These are phyloP conservation scores for Andinoacara biseriatus DNA, from an alignment of 2,113 vertebrate species.

Conservation along the genomic window DNA sequence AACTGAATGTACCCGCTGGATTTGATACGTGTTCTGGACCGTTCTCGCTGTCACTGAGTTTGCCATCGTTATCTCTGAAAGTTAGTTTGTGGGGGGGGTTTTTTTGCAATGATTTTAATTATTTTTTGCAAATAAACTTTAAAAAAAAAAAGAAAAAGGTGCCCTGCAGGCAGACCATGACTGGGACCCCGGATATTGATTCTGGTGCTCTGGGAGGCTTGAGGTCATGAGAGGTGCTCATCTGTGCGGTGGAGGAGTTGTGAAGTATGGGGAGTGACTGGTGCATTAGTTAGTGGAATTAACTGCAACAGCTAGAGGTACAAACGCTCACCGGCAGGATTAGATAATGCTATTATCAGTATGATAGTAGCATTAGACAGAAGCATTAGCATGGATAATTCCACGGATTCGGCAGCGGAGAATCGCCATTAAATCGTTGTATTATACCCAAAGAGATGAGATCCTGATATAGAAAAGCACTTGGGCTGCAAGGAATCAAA, in stretches of 20 bases:
- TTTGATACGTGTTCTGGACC: not conserved
- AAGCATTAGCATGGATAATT: conserved; percentile 82
- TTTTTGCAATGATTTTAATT: not conserved
- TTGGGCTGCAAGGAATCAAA: conserved; percentile 53
- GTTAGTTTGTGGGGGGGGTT: not conserved
- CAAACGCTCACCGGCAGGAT: conserved; percentile 74
- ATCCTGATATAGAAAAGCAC: conserved; percentile 69
- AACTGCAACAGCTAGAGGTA: conserved; percentile 75
- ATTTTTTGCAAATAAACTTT: conserved; percentile 9
- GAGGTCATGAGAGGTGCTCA: conserved; percentile 62
- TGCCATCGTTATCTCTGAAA: not conserved
- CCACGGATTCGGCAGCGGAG: conserved; percentile 70
- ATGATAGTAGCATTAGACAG: conserved; percentile 80
- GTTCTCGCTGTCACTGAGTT: not conserved
- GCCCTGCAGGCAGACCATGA: conserved; percentile 10
- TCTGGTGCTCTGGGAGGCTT: conserved; percentile 8
- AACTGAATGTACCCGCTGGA: conserved; percentile 40
- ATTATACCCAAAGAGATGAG: conserved; percentile 77
- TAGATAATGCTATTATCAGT: conserved; percentile 82
- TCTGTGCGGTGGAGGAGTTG: conserved; percentile 57
- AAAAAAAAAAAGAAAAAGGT: not conserved
- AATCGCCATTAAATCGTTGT: conserved; percentile 80
- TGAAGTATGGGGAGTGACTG: conserved; percentile 63
- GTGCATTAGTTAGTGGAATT: conserved; percentile 83
- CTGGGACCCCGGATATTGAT: conserved; percentile 28